Evolutionary conservation across 53 echinoderm and acorn worm genomes (phyloP).

Genomic region (Holothuria leucospilota): DNA sequence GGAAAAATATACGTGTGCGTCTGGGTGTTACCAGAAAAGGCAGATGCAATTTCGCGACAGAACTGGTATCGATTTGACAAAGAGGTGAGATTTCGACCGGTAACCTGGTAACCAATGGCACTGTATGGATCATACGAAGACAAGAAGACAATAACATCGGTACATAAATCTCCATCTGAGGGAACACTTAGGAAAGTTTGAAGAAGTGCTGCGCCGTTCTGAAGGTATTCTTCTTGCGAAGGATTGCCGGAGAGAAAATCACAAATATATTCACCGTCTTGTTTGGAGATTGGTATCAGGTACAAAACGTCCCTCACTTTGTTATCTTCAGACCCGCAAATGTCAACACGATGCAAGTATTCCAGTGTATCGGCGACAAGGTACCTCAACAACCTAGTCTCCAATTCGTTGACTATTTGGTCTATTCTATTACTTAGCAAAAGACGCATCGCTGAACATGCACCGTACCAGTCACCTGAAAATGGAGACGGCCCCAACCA

Average conservation of each 20-base stretch:
- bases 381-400: not conserved
- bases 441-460: not conserved
- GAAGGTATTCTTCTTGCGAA: not conserved
- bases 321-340: not conserved
- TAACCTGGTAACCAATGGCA: not conserved
- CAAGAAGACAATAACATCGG: not conserved
- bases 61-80: not conserved
- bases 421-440: not conserved
- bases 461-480: not conserved
- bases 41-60: not conserved
- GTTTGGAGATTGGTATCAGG: not conserved
- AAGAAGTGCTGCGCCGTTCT: not conserved
- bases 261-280: not conserved
- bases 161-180: not conserved
- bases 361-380: not conserved
- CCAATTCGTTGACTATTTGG: not conserved
- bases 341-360: not conserved
- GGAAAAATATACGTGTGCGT: not conserved
- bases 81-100: not conserved
- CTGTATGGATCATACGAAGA: not conserved
- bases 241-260: not conserved
- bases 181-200: not conserved
- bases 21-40: not conserved
- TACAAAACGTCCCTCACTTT: not conserved
- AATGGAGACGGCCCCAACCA: slow-evolving; percentile 31